These are phyloP conservation scores for Calliphora vicina DNA, from an alignment of 1,140 invertebrate species.

Conservation along the genomic window DNA sequence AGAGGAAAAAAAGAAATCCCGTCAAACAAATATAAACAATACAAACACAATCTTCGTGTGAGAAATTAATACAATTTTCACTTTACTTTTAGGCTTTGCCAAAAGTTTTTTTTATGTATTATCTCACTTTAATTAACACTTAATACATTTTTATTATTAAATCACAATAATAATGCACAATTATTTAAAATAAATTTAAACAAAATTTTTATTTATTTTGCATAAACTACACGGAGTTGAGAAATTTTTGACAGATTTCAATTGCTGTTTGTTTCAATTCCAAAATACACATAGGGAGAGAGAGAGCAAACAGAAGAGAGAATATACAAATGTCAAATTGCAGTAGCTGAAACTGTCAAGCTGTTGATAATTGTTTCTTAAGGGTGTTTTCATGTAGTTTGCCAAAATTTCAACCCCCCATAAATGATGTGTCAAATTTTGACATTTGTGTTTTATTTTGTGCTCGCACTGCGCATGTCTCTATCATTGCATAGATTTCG, in stretches of 20 bases:
- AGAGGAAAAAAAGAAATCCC: background rate
- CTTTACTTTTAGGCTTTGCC: background rate
- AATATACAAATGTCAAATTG: background rate
- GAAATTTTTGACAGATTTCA: slow-evolving; percentile 19
- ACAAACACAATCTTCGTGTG: background rate
- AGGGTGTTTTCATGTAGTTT: background rate
- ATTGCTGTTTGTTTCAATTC: slow-evolving; percentile 28
- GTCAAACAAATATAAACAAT: slow-evolving; percentile 6
- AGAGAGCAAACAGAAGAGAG: background rate
- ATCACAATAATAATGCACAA: background rate
- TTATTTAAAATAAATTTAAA: background rate
- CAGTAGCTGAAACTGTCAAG: too few relatives aligned
- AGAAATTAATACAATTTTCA: background rate
- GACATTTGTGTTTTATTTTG: background rate
- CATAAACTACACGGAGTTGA: slow-evolving; percentile 10
- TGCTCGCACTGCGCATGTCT: slow-evolving; percentile 10
- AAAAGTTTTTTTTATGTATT: background rate
- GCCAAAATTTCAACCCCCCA: background rate
- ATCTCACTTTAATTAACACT: background rate
- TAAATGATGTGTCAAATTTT: background rate
- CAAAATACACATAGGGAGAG: background rate
- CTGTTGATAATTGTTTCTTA: too few relatives aligned
- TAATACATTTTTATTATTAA: background rate
- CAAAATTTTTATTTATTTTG: slow-evolving; percentile 10
- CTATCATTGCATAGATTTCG: background rate